phyloP scores from a whole-genome alignment of 2,113 vertebrate species.

The Pelmatolapia mariae region DNA sequence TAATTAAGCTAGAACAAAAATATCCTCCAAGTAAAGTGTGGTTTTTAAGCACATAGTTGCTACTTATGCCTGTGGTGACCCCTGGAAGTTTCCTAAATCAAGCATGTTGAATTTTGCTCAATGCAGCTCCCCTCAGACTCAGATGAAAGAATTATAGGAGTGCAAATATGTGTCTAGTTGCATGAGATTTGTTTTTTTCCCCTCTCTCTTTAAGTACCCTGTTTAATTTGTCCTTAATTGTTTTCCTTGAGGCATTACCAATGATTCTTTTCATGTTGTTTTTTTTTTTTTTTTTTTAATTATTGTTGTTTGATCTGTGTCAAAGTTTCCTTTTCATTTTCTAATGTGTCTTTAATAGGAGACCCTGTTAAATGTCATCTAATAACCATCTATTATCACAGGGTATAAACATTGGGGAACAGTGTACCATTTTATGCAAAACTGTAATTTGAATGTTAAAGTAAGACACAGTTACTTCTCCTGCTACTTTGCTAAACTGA shows the following conservation, averaged over 20 bases:
- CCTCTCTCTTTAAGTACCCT: neutral
- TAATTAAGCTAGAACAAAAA: neutral
- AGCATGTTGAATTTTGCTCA: neutral
- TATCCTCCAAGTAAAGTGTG: neutral
- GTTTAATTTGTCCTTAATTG: neutral
- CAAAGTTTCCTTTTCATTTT: neutral
- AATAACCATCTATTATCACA: neutral
- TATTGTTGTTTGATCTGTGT: neutral
- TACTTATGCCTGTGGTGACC: neutral
- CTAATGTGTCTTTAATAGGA: neutral
- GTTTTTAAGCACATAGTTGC: neutral
- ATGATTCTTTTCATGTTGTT: neutral
- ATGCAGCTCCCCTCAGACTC: neutral
- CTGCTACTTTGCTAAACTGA: neutral
- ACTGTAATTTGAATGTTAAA: neutral
- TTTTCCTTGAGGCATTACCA: constrained; percentile 22
- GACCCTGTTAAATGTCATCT: neutral
- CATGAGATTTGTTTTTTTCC: no score
- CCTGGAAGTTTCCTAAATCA: neutral
- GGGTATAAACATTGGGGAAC: neutral
- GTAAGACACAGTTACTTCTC: neutral
- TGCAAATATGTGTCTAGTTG: constrained; percentile 16
- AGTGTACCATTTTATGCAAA: neutral
- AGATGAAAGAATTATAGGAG: constrained; percentile 17
- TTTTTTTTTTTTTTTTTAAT: neutral